phyloP scores from a whole-genome alignment of 2,797 vertebrate genomes.

The Rallus crepitans region DNA sequence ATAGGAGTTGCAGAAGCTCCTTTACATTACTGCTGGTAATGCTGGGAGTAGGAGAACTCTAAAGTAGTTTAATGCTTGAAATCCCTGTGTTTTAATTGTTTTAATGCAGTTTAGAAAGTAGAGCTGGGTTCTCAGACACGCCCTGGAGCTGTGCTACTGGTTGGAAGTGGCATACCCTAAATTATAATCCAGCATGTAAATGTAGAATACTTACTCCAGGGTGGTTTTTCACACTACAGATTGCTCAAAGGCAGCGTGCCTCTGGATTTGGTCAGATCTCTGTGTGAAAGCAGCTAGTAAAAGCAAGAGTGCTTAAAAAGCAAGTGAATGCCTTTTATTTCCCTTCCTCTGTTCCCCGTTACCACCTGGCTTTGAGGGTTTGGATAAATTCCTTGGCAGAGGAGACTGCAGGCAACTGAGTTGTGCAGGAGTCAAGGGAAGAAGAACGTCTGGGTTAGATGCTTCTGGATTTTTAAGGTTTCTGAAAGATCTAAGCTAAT shows the following conservation, averaged over 20 bases:
- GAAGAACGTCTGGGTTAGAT: neutral
- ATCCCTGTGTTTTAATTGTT: fast-evolving
- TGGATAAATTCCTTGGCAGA: neutral
- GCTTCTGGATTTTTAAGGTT: neutral
- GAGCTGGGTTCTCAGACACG: neutral
- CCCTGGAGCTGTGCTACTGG: neutral
- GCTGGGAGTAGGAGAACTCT: neutral
- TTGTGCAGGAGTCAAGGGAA: neutral
- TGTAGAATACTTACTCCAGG: neutral
- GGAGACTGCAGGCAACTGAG: neutral
- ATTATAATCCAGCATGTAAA: neutral
- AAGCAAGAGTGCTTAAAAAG: neutral
- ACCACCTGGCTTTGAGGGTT: neutral
- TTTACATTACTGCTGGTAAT: fast-evolving
- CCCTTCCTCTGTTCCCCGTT: neutral
- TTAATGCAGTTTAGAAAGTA: neutral
- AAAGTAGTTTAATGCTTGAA: neutral
- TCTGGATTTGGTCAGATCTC: neutral
- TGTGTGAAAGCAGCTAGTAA: neutral
- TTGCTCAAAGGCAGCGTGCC: neutral
- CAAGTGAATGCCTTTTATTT: neutral
- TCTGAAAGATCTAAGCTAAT: neutral
- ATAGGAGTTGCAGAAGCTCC: neutral
- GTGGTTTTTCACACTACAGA: neutral
- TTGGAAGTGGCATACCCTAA: fast-evolving